These are phyloP conservation scores for Palythoa grandis DNA, from an alignment of 92 coral and sea anemone species.

Conservation along the genomic window DNA sequence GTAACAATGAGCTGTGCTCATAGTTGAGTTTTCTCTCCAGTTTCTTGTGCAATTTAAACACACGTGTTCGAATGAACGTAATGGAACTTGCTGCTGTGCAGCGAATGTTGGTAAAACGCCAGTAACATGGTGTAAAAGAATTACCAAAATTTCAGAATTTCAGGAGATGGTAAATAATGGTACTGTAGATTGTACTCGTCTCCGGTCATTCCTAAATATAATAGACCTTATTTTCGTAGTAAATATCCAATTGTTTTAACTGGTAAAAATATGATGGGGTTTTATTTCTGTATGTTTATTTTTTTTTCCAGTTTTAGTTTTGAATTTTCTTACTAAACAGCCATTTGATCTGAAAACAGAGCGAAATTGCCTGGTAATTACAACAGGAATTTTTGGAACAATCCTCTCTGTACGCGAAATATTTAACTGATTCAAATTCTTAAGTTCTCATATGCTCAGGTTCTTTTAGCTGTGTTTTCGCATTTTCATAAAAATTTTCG, in stretches of 20 bases:
- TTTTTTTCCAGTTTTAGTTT: background rate
- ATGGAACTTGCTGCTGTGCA: conserved; percentile 35
- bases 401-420: background rate
- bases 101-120: background rate
- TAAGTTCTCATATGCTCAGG: background rate
- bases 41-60: conserved; percentile 7
- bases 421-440: background rate
- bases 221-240: background rate
- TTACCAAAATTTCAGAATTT: background rate
- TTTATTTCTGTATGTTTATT: conserved; percentile 8
- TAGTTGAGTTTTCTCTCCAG: background rate
- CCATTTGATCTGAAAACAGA: background rate
- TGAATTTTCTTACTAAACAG: background rate
- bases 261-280: background rate
- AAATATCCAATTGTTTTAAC: background rate
- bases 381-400: background rate
- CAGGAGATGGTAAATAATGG: background rate
- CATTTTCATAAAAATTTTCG: background rate
- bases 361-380: background rate
- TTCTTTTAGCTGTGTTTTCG: background rate
- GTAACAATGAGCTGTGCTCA: conserved; percentile 13
- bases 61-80: background rate
- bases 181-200: background rate
- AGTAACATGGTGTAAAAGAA: background rate
- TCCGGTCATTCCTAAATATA: background rate